Percentiles rank a stretch among this genome's conserved stretches.
These are phyloP conservation scores for Promerops cafer DNA, from an alignment of 2,113 vertebrate species.

Conservation along the genomic window DNA sequence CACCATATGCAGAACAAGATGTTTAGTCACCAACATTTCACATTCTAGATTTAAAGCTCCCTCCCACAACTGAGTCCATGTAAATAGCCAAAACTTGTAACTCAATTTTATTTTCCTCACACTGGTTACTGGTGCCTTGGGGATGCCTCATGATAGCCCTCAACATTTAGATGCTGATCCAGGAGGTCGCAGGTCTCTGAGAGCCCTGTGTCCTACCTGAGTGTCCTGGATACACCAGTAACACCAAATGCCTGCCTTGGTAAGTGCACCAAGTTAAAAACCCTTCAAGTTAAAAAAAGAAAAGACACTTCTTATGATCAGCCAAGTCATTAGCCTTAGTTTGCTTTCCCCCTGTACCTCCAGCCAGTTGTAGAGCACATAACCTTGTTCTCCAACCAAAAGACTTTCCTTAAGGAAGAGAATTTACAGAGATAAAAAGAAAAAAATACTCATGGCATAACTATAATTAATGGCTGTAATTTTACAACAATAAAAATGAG, in stretches of 20 bases:
- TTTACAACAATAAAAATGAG: not conserved
- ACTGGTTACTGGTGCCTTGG: not conserved
- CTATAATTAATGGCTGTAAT: not conserved
- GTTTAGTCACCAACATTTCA: not conserved
- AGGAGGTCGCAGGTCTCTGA: not conserved
- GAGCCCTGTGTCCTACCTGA: not conserved
- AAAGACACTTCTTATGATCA: not conserved
- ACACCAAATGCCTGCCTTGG: not conserved
- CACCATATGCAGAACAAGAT: not conserved
- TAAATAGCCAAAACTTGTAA: not conserved
- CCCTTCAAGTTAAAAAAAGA: not conserved
- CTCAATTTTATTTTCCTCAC: not conserved
- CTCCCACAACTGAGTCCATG: not conserved
- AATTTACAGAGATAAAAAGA: not conserved
- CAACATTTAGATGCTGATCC: not conserved
- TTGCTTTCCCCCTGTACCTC: not conserved
- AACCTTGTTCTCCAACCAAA: not conserved
- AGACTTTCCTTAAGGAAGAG: not conserved
- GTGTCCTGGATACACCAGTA: not conserved
- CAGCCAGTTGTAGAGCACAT: not conserved
- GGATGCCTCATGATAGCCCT: not conserved
- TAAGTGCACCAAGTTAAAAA: not conserved
- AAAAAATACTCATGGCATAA: not conserved
- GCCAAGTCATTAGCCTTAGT: not conserved
- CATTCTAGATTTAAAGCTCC: not conserved